These are phyloP conservation scores for Saccopteryx leptura DNA, from an alignment of 2,113 vertebrate genomes.

Conservation along the genomic window DNA sequence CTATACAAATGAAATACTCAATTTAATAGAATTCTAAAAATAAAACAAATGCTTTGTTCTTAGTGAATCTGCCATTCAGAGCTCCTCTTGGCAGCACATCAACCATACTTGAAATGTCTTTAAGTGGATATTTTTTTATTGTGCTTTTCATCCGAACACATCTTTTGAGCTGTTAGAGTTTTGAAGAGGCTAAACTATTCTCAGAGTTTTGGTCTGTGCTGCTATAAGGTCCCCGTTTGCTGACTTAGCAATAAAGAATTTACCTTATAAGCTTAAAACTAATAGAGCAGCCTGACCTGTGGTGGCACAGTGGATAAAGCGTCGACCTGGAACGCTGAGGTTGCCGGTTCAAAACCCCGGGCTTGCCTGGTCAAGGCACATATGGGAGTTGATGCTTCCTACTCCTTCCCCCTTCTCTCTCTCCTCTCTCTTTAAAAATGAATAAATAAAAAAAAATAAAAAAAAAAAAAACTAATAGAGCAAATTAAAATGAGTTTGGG, in stretches of 20 bases:
- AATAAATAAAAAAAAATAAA: too few species aligned
- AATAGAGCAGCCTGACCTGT: too few species aligned
- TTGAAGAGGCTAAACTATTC: slow-evolving; percentile 12
- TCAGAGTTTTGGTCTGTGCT: background rate
- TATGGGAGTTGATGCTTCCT: too few species aligned
- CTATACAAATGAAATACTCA: slow-evolving; percentile 69
- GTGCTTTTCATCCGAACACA: slow-evolving; percentile 72
- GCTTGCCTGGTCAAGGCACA: too few species aligned
- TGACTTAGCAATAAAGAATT: slow-evolving; percentile 45
- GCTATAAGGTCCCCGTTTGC: background rate
- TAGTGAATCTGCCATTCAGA: slow-evolving; percentile 62
- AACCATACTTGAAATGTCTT: slow-evolving; percentile 70
- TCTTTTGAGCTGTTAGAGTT: slow-evolving; percentile 64
- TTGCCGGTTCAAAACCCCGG: too few species aligned
- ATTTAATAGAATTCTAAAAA: slow-evolving; percentile 76
- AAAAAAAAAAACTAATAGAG: slow-evolving; percentile 19
- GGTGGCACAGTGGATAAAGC: too few species aligned
- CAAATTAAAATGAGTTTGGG: background rate
- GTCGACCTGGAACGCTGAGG: too few species aligned
- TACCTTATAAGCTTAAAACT: background rate
- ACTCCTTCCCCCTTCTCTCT: too few species aligned
- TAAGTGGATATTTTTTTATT: slow-evolving; percentile 72
- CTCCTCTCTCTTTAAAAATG: too few species aligned
- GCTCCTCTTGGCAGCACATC: slow-evolving; percentile 76
- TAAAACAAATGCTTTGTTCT: slow-evolving; percentile 81